Base-by-base conservation (phyloP, 2,888 invertebrate genomes). In the Eilema depressum region DNA sequence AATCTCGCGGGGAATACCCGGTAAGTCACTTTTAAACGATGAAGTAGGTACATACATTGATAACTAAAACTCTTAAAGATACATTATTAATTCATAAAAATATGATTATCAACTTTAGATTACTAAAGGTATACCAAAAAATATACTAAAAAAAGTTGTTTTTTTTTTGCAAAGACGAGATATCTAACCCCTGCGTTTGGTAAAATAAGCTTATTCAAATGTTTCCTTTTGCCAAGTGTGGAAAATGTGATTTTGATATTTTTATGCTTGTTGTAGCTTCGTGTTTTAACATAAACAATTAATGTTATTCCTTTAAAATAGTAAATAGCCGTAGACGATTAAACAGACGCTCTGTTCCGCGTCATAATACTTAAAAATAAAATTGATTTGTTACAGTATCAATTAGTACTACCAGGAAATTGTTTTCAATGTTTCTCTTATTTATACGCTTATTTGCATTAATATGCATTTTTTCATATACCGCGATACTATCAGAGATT, bases 371-470 rank as follows among this genome's bases (percentile, higher is more conserved):
- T 65, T 71, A 70, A 63, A 76, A 70, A 66, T 68, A 69, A 73
- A 79, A 81, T 81, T 81, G 78, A 80, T 81, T 80, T 60, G 78
- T 23, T 74, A 74, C 76, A 75, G 63, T 76, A 78, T 66, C 70
- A 73, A 76, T 81, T 80, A 73, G 72, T 68, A 66, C 69, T 74
- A 77, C 71, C 79, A 80, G 79, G 79, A 79, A 81, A 81, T 66
- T 68, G 56, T 28, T 62, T 61, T 64, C 65, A 57, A 68, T 64
- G 37, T 71, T 47, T 41, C n/a, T 41, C n/a, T 67, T 67, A 47
- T 28, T 63, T 37, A 25, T 63, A 56, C 17, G 62, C 20, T 23
- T 28, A 62, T 56, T n/a, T 65, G 37, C 23, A 41, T 37, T 28
- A 41, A 25, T 41, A 63, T 63, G 11, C 63, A 63, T 63, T 63